phyloP scores from a whole-genome alignment of 1,140 invertebrate genomes.

The Brachionus sp. region DNA sequence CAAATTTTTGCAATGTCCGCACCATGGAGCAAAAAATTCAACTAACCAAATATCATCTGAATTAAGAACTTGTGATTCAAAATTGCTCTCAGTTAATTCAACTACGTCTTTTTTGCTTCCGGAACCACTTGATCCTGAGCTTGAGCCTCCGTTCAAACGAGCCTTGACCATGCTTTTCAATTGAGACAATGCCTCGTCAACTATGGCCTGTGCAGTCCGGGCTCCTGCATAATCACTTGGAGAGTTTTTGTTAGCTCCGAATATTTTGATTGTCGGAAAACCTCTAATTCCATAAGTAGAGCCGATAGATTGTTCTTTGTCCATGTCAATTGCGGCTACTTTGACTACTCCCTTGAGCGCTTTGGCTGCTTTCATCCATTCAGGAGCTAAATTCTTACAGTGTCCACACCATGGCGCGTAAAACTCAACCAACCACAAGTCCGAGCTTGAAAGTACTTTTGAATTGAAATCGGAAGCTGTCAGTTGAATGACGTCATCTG shows the following conservation, averaged over 20 bases:
- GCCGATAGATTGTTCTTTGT: conserved; percentile 61
- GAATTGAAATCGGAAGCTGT: conserved; percentile 88
- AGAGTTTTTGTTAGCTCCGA: conserved; percentile 78
- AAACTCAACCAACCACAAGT: conserved; percentile 94
- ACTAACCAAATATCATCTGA: conserved; percentile 91
- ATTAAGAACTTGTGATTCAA: conserved; percentile 77
- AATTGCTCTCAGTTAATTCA: conserved; percentile 88
- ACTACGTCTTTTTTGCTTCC: conserved; percentile 65
- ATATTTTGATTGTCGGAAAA: conserved; percentile 95
- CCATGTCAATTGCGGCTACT: conserved; percentile 43
- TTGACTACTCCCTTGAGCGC: conserved; percentile 46
- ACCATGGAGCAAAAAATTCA: conserved; percentile 87
- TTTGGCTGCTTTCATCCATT: conserved; percentile 35
- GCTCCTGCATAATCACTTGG: conserved; percentile 79
- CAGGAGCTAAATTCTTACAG: conserved; percentile 45
- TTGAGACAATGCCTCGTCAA: conserved; percentile 75
- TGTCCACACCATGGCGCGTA: conserved; percentile 74
- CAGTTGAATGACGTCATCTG: conserved; percentile 82
- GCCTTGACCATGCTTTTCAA: conserved; percentile 68
- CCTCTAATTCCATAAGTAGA: conserved; percentile 77
- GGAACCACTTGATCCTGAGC: conserved; percentile 49
- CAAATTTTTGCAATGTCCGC: conserved; percentile 82
- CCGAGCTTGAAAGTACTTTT: conserved; percentile 71
- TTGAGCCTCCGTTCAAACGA: conserved; percentile 60
- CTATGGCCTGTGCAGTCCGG: conserved; percentile 77